Evolutionary conservation across 2,888 invertebrate genomes (phyloP).

Genomic region (Smittia sp.): DNA sequence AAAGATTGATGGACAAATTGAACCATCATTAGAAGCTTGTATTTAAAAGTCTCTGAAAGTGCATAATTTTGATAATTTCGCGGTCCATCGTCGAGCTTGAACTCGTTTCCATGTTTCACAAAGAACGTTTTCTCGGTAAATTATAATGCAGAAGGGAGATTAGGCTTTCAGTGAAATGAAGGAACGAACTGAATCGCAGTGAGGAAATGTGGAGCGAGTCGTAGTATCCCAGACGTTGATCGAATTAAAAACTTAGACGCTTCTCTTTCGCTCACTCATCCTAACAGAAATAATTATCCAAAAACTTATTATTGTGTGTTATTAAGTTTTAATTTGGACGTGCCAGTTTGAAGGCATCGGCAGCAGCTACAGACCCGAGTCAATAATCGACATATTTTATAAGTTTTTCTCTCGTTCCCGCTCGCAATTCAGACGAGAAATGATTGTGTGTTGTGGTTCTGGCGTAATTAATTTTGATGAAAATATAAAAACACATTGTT

Average conservation of each 20-base stretch:
- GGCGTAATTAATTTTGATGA: constrained; percentile 25
- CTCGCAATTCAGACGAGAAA: constrained; percentile 1
- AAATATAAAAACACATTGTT: constrained; percentile 24
- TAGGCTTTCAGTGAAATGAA: background rate
- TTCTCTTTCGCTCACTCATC: background rate
- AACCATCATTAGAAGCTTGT: constrained; percentile 12
- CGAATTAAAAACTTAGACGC: background rate
- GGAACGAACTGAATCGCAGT: background rate
- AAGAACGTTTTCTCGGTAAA: background rate
- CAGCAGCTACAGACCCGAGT: background rate
- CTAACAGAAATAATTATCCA: constrained; percentile 14
- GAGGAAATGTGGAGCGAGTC: background rate
- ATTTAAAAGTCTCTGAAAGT: background rate
- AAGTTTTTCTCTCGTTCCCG: background rate
- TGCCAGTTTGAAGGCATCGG: constrained; percentile 16
- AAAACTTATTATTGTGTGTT: constrained; percentile 23
- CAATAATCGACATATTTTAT: constrained; percentile 17
- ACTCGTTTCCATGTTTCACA: constrained; percentile 18
- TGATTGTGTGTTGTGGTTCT: constrained; percentile 25
- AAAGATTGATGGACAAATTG: constrained; percentile 15
- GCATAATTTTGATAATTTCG: constrained; percentile 22
- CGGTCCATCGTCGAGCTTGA: background rate
- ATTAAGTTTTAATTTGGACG: constrained; percentile 29
- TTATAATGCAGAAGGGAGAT: constrained; percentile 6
- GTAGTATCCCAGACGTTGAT: background rate